Conservation (phyloP, 1,140 invertebrate genomes). For the Procambarus virginalis region DNA sequence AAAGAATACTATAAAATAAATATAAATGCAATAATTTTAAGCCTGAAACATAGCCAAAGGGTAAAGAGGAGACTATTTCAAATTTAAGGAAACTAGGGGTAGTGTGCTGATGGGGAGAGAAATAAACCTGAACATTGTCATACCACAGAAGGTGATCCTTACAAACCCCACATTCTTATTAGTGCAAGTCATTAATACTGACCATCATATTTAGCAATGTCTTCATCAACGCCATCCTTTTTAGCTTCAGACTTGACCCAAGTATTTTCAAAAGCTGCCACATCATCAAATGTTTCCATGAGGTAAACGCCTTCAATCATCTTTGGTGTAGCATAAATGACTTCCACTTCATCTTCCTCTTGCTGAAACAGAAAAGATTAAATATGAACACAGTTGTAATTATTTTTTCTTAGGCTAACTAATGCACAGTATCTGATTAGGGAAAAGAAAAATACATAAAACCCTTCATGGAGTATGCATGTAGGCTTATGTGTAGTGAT, state of each 20-base stretch:
- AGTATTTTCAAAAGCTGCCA: slow-evolving; percentile 81
- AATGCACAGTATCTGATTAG: not conserved
- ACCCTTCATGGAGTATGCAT: not conserved
- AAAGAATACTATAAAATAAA: no score
- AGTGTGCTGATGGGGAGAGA: no score
- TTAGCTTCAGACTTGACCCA: slow-evolving; percentile 95
- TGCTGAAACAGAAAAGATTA: slow-evolving; percentile 11
- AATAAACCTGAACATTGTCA: no score
- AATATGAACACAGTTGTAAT: no score
- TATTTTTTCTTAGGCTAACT: not conserved
- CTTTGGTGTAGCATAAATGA: slow-evolving; percentile 74
- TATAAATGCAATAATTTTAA: no score
- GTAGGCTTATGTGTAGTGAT: no score
- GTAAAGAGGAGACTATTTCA: no score
- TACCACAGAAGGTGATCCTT: no score
- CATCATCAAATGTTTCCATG: slow-evolving; percentile 92
- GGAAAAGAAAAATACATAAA: not conserved
- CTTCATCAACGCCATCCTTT: slow-evolving; percentile 93
- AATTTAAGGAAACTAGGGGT: no score
- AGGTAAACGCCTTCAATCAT: slow-evolving; percentile 81
- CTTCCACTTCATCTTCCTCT: slow-evolving; percentile 64
- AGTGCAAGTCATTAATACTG: slow-evolving; percentile 70
- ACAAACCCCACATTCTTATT: no score
- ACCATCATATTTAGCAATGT: slow-evolving; percentile 97
- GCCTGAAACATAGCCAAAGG: no score